Evolutionary conservation across 1,140 invertebrate species (phyloP), one percentile per base, ranked within the genome.

Genomic region (Philotrypesis tridentata): DNA sequence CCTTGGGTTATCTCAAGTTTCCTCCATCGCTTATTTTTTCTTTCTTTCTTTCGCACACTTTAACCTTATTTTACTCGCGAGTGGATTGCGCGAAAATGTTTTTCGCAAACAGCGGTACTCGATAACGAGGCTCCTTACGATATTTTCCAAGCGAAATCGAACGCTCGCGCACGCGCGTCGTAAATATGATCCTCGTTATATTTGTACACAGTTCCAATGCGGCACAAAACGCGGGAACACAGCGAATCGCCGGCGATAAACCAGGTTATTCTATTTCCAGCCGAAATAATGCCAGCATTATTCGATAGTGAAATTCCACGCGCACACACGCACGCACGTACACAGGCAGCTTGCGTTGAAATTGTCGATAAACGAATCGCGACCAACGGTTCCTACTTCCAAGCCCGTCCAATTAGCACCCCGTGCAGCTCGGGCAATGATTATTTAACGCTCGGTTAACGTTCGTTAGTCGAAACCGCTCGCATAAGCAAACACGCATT

Each of bases 371-470:
- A 27, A n/a, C 48, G 48, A 55, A 55, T 55, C 17, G 48, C 48
- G 3, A 8, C 0, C 63, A 25, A 23, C 63, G 9, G 63, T 17
- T 65, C 27, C 63, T 65, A 65, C 27, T 65, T 65, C 63, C 63
- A 27, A 27, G 63, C 63, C 2, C 14, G 40, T 29, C 25, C 29
- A 60, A 79, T 79, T 79, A 33, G 67, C n/a, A 70, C 27, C 33
- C 67, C 9, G 11, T 48, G 27, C 4, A 60, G 67, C 21, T 23
- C n/a, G 43, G 23, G 40, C 37, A 71, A 79, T 79, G 37, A 70
- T 79, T n/a, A 65, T 33, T 79, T 33, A 70, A 79, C 33, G 27
- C 29, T 70, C 76, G 76, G 33, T 55, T 68, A 55, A 31, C 27
- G 65, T 27, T 78, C 27, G 29, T 43, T 23, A 23, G 65, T 14